phyloP scores from a whole-genome alignment of 1,140 invertebrate genomes.

The Triops longicaudatus region DNA sequence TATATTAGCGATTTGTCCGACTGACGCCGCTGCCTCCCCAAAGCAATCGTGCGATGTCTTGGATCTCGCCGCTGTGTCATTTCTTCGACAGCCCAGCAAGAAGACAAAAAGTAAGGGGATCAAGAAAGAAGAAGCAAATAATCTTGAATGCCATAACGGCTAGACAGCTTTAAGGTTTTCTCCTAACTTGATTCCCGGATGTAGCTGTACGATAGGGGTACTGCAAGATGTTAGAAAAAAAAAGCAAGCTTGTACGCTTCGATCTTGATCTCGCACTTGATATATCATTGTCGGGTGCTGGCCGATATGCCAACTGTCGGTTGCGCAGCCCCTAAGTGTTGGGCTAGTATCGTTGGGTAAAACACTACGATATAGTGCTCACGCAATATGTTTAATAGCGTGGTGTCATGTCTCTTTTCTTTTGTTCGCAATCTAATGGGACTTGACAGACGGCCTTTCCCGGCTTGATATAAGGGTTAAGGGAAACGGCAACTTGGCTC shows the following conservation, averaged over 20 bases:
- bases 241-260: background rate
- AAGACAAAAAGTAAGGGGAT: background rate
- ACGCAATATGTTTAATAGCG: background rate
- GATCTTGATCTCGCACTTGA: conserved; percentile 10
- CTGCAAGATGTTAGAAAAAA: background rate
- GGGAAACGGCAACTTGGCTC: background rate
- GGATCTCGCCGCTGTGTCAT: background rate
- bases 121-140: background rate
- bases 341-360: background rate
- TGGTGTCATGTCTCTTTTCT: background rate
- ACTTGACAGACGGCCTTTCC: conserved; percentile 2
- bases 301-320: background rate
- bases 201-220: background rate
- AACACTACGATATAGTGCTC: background rate
- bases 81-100: background rate
- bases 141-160: background rate
- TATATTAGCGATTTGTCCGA: background rate
- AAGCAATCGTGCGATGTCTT: background rate
- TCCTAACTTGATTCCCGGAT: background rate
- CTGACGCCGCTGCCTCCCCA: background rate
- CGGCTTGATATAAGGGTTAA: background rate
- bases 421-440: background rate
- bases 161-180: background rate
- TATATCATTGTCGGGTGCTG: background rate
- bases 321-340: background rate